Conservation (phyloP, 2,888 invertebrate genomes). For the Coleophora flavipennella region DNA sequence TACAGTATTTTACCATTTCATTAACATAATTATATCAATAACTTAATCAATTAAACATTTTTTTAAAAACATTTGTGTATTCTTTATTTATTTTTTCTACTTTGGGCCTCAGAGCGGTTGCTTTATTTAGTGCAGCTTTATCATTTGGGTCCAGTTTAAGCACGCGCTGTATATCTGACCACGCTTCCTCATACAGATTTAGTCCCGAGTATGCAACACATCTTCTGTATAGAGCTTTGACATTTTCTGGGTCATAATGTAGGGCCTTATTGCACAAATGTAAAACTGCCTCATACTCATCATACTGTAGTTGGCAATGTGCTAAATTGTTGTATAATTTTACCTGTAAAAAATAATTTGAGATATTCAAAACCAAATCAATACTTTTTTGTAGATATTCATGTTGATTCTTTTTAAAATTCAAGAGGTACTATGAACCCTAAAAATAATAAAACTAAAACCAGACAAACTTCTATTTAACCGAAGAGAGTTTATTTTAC, state of each 20-base stretch:
- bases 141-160: constrained; percentile 76
- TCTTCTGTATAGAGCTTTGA: constrained; percentile 90
- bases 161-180: constrained; percentile 68
- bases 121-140: constrained; percentile 73
- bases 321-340: constrained; percentile 87
- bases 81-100: constrained; percentile 74
- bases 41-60: constrained; percentile 42
- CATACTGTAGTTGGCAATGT: constrained; percentile 81
- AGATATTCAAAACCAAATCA: no score
- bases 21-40: background rate
- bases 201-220: constrained; percentile 80
- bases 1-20: no score
- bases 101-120: constrained; percentile 66
- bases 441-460: no score
- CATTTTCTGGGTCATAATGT: constrained; percentile 80
- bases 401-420: no score
- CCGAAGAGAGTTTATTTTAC: no score
- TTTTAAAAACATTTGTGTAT: constrained; percentile 72
- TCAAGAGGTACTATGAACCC: no score
- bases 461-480: no score
- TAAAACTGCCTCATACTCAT: constrained; percentile 77
- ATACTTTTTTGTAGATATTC: no score
- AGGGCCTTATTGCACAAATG: constrained; percentile 84
- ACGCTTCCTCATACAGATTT: constrained; percentile 77
- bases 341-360: constrained; percentile 41